Evolutionary conservation across 1,140 invertebrate genomes (phyloP), one percentile per base, ranked within the genome.

Genomic region (Drosophila navojoa): DNA sequence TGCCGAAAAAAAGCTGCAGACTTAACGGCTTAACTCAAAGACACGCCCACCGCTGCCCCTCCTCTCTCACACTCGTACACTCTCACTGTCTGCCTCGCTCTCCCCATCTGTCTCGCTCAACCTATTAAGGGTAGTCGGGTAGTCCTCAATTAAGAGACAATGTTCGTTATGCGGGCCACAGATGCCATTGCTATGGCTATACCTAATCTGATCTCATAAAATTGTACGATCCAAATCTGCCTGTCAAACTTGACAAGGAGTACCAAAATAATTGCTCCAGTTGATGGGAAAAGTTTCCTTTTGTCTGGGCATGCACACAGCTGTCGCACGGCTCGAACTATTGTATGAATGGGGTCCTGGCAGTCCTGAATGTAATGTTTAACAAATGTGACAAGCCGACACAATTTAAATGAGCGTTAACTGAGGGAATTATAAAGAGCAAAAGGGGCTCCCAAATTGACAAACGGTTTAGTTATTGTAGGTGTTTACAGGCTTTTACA

Each of bases 151-250:
- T 50, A 16, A 16, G 13, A 60, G 58, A 35, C 35, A 57, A 44
- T 50, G 50, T 11, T 59, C 47, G 25, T 16, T 42, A 27, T 52
- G 27, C 29, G 63, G 25, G 15, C 42, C 42, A 5, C 71, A 44
- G 19, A 15, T 13, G 62, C 32, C 61, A 57, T 2, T 22, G 19
- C 19, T 78, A 32, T 60, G 67, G 50, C 44, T 72, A 59, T 9
- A 44, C 64, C 75, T 86, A 87, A 86, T 86, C 81, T 69, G 78
- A 85, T 85, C 78, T 78, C 81, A 85, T 70, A 80, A 80, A 84
- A 49, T 59, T 44, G 29, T 44, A 35, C 55, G 81, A 85, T 79
- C 70, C 47, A 75, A 70, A 85, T 81, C 81, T 81, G 70, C 77
- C 15, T 47, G 42, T 35, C 52, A 54, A 15, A 27, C 25, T 60